A percentile compares a stretch with the other conserved stretches of the same genome.
These are phyloP conservation scores for Triplophysa bombifrons DNA, from an alignment of 2,797 vertebrate genomes.

Conservation along the genomic window DNA sequence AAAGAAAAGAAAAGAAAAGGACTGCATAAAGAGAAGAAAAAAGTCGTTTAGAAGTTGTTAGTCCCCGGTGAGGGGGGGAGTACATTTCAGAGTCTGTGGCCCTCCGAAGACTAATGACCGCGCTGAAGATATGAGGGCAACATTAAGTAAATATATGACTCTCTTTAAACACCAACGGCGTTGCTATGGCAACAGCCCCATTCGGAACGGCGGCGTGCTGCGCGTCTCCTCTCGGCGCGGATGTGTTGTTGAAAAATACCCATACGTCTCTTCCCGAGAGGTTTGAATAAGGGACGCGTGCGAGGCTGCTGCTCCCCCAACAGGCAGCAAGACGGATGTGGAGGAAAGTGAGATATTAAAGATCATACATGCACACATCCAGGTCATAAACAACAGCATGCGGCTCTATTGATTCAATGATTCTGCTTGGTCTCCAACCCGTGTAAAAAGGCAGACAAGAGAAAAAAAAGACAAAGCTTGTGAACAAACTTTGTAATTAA, in stretches of 20 bases:
- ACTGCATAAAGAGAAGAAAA: constrained; percentile 38
- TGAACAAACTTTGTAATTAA: not conserved
- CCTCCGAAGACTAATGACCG: constrained; percentile 63
- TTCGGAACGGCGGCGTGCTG: constrained; percentile 46
- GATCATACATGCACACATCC: constrained; percentile 15
- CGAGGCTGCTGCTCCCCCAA: constrained; percentile 37
- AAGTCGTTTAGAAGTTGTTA: constrained; percentile 65
- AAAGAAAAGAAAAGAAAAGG: constrained; percentile 3
- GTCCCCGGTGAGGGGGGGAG: constrained; percentile 54
- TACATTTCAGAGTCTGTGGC: constrained; percentile 61
- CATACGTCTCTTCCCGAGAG: constrained; percentile 34
- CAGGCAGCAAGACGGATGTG: constrained; percentile 49
- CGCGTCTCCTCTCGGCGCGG: constrained; percentile 28
- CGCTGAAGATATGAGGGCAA: constrained; percentile 63
- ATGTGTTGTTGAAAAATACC: constrained; percentile 39
- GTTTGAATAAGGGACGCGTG: constrained; percentile 51
- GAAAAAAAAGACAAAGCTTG: not conserved
- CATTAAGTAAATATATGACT: constrained; percentile 70
- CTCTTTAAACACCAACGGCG: constrained; percentile 59
- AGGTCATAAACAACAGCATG: not conserved
- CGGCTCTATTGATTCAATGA: not conserved
- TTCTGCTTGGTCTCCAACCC: not conserved
- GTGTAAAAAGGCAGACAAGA: not conserved
- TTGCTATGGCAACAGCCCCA: constrained; percentile 61
- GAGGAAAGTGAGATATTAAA: constrained; percentile 36